Evolutionary conservation across 2,888 invertebrate genomes (phyloP).

Genomic region (Siphlonurus alternatus): DNA sequence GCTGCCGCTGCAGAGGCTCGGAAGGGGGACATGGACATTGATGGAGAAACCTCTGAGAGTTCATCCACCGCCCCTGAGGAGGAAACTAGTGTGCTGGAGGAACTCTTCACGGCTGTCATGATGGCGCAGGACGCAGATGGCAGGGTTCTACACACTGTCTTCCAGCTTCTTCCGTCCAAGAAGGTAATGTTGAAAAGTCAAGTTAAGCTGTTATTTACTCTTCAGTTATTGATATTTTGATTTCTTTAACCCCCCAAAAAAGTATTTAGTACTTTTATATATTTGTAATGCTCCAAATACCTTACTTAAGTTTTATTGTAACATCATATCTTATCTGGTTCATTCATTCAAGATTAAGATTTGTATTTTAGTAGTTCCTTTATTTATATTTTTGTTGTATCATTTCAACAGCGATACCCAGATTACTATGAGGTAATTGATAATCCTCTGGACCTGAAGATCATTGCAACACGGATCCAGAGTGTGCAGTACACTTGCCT

Average conservation of each 20-base stretch:
- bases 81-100: conserved; percentile 62
- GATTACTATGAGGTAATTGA: conserved; percentile 91
- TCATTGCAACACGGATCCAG: conserved; percentile 82
- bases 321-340: no score
- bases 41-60: conserved; percentile 51
- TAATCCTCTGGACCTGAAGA: conserved; percentile 85
- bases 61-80: conserved; percentile 51
- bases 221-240: no score
- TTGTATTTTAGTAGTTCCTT: no score
- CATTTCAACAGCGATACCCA: conserved; percentile 51
- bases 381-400: no score
- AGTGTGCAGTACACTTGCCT: conserved; percentile 61
- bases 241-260: no score
- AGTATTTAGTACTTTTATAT: conserved; percentile 6
- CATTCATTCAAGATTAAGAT: no score
- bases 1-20: conserved; percentile 22
- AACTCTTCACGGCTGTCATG: conserved; percentile 78
- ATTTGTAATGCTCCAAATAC: conserved; percentile 8
- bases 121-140: conserved; percentile 63
- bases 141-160: conserved; percentile 70
- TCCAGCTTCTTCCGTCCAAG: conserved; percentile 82
- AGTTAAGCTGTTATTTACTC: neutral
- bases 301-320: neutral
- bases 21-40: conserved; percentile 32
- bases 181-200: conserved; percentile 33